Evolutionary conservation across 2,113 vertebrate genomes (phyloP).

Genomic region (Myodes glareolus): DNA sequence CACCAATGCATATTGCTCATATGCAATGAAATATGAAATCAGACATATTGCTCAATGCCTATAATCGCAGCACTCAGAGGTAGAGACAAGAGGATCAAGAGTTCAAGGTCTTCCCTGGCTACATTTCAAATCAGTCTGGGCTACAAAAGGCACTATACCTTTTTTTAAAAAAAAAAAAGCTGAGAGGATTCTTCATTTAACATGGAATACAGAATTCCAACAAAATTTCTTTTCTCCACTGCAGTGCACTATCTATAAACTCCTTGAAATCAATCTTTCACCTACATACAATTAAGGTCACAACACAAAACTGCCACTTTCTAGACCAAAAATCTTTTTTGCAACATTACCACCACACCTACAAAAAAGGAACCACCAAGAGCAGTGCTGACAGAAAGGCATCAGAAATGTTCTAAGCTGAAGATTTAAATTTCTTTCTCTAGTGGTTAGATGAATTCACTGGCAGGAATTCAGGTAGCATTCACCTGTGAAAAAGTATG

Average conservation of each 20-base stretch:
- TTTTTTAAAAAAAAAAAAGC: background rate
- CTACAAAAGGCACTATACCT: background rate
- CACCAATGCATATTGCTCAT: background rate
- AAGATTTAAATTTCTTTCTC: conserved; percentile 12
- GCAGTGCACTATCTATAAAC: background rate
- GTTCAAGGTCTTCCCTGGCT: background rate
- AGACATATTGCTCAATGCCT: background rate
- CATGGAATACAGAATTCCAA: background rate
- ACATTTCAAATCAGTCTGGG: background rate
- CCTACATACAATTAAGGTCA: background rate
- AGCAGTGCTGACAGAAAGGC: background rate
- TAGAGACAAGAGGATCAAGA: background rate
- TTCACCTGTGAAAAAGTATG: conserved; percentile 43
- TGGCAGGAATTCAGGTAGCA: conserved; percentile 12
- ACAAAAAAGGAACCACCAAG: background rate
- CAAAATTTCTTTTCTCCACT: background rate
- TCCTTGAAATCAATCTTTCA: background rate
- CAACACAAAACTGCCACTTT: conserved; percentile 24
- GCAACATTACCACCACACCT: background rate
- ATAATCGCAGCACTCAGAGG: background rate
- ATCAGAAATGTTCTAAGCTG: background rate
- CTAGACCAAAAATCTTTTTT: background rate
- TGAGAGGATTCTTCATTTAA: background rate
- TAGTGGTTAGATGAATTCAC: background rate
- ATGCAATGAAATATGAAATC: too few relatives aligned